These are phyloP conservation scores for Gymnarchus niloticus DNA, from an alignment of 2,113 vertebrate species.

Conservation along the genomic window DNA sequence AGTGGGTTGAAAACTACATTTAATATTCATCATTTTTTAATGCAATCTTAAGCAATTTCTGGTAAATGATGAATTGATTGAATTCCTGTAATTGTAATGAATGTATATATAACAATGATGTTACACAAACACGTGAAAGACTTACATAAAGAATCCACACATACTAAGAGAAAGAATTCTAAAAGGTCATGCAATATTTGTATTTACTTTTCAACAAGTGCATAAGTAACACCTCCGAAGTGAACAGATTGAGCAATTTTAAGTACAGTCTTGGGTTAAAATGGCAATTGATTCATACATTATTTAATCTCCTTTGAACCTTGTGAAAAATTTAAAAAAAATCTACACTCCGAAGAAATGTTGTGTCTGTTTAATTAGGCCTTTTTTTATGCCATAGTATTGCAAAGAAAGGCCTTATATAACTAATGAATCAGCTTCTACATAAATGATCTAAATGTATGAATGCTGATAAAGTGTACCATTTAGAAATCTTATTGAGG, in stretches of 20 bases:
- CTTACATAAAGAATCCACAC: too few species aligned
- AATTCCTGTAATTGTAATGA: too few species aligned
- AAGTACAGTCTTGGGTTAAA: not conserved
- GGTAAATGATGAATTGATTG: too few species aligned
- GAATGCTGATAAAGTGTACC: not conserved
- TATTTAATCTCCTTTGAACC: not conserved
- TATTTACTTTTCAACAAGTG: conserved; percentile 6
- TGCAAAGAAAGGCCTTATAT: not conserved
- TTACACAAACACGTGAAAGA: too few species aligned
- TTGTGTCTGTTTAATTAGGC: not conserved
- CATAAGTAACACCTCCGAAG: not conserved
- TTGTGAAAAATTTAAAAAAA: not conserved
- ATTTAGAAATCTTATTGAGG: not conserved
- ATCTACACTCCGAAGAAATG: conserved; percentile 11
- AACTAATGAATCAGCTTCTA: not conserved
- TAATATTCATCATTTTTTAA: not conserved
- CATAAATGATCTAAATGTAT: not conserved
- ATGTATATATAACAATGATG: too few species aligned
- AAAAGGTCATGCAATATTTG: not conserved
- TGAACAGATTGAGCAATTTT: not conserved
- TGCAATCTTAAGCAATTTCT: too few species aligned
- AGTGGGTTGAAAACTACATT: not conserved
- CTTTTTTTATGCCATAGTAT: not conserved
- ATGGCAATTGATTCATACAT: not conserved
- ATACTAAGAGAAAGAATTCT: not conserved